These are phyloP conservation scores for Nasonovia ribisnigri DNA, from an alignment of 2,888 invertebrate genomes.

Conservation along the genomic window DNA sequence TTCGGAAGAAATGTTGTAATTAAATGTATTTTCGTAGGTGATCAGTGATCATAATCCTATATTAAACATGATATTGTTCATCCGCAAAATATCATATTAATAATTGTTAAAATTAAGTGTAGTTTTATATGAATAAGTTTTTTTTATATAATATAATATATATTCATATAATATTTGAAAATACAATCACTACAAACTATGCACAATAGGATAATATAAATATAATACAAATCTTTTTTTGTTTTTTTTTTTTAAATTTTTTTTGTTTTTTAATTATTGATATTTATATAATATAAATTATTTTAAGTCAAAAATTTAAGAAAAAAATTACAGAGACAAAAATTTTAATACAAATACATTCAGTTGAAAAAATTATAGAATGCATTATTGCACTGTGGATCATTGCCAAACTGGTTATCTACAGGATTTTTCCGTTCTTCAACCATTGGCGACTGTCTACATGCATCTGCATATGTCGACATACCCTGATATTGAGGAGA, in stretches of 20 bases:
- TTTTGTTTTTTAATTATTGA: conserved; percentile 35
- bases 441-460: conserved; percentile 61
- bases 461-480: conserved; percentile 59
- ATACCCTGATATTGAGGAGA: conserved; percentile 59
- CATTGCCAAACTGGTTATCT: conserved; percentile 47
- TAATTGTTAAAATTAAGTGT: conserved; percentile 25
- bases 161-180: conserved; percentile 38
- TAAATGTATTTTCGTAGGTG: neutral
- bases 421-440: conserved; percentile 58
- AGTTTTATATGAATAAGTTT: conserved; percentile 39
- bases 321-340: conserved; percentile 32
- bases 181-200: conserved; percentile 56
- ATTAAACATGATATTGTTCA: conserved; percentile 33
- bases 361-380: conserved; percentile 62
- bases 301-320: conserved; percentile 38
- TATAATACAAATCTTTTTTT: conserved; percentile 45
- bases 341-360: conserved; percentile 33
- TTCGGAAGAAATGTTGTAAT: conserved; percentile 10
- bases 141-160: conserved; percentile 38
- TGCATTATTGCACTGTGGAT: conserved; percentile 57
- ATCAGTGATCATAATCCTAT: conserved; percentile 1
- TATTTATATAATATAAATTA: conserved; percentile 6
- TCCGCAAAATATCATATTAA: neutral
- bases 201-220: conserved; percentile 58
- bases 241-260: neutral